A percentile compares a stretch with the other conserved stretches of the same genome.
These are phyloP conservation scores for Maconellicoccus hirsutus DNA, from an alignment of 1,140 invertebrate species.

Conservation along the genomic window DNA sequence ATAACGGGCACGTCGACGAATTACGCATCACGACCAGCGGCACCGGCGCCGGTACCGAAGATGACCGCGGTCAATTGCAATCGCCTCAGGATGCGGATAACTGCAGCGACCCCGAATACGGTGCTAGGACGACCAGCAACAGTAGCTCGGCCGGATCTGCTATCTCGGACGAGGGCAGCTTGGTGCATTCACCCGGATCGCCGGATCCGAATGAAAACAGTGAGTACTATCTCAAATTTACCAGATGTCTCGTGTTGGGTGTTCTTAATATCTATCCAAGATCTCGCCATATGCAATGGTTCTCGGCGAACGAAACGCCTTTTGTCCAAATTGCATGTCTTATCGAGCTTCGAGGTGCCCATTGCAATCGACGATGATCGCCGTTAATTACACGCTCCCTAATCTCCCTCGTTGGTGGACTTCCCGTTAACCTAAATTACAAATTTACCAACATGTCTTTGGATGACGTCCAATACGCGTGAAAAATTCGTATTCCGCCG, in stretches of 20 bases:
- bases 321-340: too few relatives aligned
- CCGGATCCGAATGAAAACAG: slow-evolving; percentile 6
- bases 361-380: too few relatives aligned
- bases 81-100: neutral
- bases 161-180: neutral
- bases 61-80: neutral
- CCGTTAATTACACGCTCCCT: too few relatives aligned
- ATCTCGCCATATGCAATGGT: too few relatives aligned
- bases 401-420: too few relatives aligned
- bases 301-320: too few relatives aligned
- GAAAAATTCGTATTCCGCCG: neutral
- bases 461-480: neutral
- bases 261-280: too few relatives aligned
- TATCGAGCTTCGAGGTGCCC: too few relatives aligned
- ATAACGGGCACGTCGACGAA: neutral
- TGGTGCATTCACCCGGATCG: slow-evolving; percentile 1
- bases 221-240: too few relatives aligned
- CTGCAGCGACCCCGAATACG: neutral
- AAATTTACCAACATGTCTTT: neutral
- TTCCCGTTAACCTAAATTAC: too few relatives aligned
- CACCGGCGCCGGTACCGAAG: neutral
- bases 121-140: neutral
- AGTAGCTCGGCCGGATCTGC: neutral
- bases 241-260: too few relatives aligned
- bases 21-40: neutral